Evolutionary conservation across 2,888 invertebrate genomes (phyloP).

Genomic region (Sinhomidia bicolor): DNA sequence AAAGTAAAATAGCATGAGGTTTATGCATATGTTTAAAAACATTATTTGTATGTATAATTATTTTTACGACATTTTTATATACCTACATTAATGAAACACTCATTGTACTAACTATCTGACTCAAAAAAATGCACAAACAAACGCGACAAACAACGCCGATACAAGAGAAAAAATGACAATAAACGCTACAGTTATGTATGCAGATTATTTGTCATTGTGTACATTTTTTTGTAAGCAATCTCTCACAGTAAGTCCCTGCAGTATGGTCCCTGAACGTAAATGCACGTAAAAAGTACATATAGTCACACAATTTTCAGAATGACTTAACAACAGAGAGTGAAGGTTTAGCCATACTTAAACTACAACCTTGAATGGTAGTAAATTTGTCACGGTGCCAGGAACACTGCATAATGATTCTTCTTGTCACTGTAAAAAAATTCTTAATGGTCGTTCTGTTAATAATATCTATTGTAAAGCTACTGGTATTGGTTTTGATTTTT

Average conservation of each 20-base stretch:
- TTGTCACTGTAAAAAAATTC: conserved; percentile 49
- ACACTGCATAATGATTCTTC: conserved; percentile 28
- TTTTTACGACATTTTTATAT: no score
- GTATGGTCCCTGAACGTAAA: neutral
- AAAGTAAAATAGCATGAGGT: no score
- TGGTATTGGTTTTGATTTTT: conserved; percentile 9
- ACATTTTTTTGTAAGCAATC: neutral
- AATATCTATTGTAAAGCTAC: neutral
- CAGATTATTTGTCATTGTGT: neutral
- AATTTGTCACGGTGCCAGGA: conserved; percentile 71
- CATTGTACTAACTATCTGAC: no score
- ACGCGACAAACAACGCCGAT: no score
- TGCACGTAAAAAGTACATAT: no score
- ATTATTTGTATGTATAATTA: no score
- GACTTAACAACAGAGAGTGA: conserved; percentile 56
- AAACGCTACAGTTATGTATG: no score
- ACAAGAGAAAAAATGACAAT: no score
- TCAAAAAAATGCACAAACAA: no score
- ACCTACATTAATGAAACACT: no score
- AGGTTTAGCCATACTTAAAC: conserved; percentile 52
- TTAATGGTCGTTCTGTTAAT: neutral
- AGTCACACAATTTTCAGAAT: neutral
- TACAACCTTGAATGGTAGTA: conserved; percentile 55
- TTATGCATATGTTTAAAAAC: no score
- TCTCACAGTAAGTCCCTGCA: neutral